These are phyloP conservation scores for Fregetta grallaria DNA, from an alignment of 2,113 vertebrate species.

Conservation along the genomic window DNA sequence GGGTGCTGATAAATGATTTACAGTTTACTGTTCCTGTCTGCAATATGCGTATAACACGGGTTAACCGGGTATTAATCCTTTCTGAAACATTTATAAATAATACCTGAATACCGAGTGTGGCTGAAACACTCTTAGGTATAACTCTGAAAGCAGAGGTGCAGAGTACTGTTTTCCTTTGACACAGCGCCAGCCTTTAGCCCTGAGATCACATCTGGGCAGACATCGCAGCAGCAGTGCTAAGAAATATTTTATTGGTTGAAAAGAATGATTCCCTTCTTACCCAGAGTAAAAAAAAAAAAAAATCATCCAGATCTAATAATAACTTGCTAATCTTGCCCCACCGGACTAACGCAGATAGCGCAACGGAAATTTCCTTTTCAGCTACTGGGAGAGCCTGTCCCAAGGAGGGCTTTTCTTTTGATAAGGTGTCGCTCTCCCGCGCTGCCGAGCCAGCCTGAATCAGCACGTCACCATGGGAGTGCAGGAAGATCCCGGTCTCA, in stretches of 20 bases:
- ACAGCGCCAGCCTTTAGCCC: background rate
- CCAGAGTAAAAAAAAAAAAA: background rate
- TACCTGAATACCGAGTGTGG: rapidly evolving
- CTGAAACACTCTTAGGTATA: background rate
- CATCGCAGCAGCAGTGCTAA: background rate
- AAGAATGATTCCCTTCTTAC: background rate
- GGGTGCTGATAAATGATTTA: background rate
- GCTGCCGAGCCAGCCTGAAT: constrained; percentile 72
- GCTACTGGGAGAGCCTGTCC: constrained; percentile 7
- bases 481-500: constrained; percentile 69
- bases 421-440: constrained; percentile 65
- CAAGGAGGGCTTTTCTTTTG: constrained; percentile 60
- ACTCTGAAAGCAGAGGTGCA: background rate
- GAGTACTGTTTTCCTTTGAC: background rate
- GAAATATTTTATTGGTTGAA: background rate
- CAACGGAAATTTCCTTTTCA: constrained; percentile 28
- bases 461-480: constrained; percentile 67
- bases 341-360: background rate
- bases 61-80: background rate
- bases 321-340: background rate
- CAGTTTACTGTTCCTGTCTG: background rate
- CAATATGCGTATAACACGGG: background rate
- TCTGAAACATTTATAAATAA: background rate
- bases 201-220: background rate
- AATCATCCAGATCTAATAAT: background rate